These are phyloP conservation scores for Acrobasis consociella DNA, from an alignment of 2,888 invertebrate species.

Conservation along the genomic window DNA sequence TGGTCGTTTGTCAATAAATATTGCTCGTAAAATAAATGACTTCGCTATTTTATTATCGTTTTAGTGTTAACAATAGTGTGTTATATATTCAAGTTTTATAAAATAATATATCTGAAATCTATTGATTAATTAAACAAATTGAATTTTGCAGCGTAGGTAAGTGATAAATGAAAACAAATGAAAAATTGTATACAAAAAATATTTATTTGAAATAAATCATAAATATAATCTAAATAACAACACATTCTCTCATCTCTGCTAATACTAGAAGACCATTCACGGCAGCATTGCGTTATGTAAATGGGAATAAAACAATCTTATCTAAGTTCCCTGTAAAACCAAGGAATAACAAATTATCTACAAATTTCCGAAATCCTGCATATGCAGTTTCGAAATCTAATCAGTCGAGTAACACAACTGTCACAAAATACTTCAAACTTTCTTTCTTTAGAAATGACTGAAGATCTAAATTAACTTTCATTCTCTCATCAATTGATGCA, in stretches of 20 bases:
- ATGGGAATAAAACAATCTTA: conserved; percentile 47
- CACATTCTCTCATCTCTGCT: conserved; percentile 59
- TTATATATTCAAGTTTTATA: too few relatives aligned
- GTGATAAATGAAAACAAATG: conserved; percentile 33
- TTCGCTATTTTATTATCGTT: background rate
- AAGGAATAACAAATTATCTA: conserved; percentile 77
- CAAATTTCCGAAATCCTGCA: conserved; percentile 66
- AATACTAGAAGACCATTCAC: conserved; percentile 76
- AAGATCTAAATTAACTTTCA: conserved; percentile 32
- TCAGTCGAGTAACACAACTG: conserved; percentile 79
- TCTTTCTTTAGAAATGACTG: conserved; percentile 24
- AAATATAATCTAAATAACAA: conserved; percentile 64
- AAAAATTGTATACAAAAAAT: conserved; percentile 31
- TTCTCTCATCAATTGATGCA: background rate
- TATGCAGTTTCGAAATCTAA: conserved; percentile 64
- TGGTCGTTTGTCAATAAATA: background rate
- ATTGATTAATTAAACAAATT: too few relatives aligned
- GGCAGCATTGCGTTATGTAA: conserved; percentile 65
- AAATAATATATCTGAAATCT: too few relatives aligned
- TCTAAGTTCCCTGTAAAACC: conserved; percentile 79
- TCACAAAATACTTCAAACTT: conserved; percentile 65
- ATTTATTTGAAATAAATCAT: conserved; percentile 55
- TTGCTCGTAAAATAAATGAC: background rate
- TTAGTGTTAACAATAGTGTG: too few relatives aligned
- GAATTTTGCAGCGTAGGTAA: too few relatives aligned